Evolutionary conservation across 2,888 invertebrate genomes (phyloP).

Genomic region (Phyllotreta striolata): DNA sequence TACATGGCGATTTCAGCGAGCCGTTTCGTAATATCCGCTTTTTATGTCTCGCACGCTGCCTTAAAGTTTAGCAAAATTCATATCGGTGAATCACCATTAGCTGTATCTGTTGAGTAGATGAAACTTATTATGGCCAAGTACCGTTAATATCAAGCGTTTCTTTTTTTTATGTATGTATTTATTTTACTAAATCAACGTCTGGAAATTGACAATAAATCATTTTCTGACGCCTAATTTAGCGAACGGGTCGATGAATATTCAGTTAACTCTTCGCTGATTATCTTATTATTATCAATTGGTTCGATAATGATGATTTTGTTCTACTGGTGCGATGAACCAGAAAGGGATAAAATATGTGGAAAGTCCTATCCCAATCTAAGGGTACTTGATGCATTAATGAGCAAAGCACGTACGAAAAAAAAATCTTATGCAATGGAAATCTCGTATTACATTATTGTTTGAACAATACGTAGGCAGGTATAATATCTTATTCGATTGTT

Average conservation of each 20-base stretch:
- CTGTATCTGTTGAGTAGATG: slow-evolving; percentile 2
- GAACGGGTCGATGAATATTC: too few relatives aligned
- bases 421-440: slow-evolving; percentile 9
- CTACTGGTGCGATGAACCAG: too few relatives aligned
- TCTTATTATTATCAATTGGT: too few relatives aligned
- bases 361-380: not conserved
- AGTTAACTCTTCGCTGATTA: too few relatives aligned
- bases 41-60: slow-evolving; percentile 24
- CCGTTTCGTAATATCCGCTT: slow-evolving; percentile 38
- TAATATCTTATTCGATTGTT: slow-evolving; percentile 23
- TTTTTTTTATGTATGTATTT: not conserved
- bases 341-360: too few relatives aligned
- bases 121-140: slow-evolving; percentile 1
- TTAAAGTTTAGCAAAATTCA: slow-evolving; percentile 19
- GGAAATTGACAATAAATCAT: too few relatives aligned
- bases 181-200: too few relatives aligned
- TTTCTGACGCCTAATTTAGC: too few relatives aligned
- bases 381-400: not conserved
- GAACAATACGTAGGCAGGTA: not conserved
- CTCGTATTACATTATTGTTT: not conserved
- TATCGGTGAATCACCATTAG: slow-evolving; percentile 26
- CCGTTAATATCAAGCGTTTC: slow-evolving; percentile 7
- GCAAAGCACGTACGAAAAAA: not conserved
- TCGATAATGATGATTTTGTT: too few relatives aligned
- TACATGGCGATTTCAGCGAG: slow-evolving; percentile 36